Conservation (phyloP, 2,888 invertebrate species). For the Drosophila glabriapex region DNA sequence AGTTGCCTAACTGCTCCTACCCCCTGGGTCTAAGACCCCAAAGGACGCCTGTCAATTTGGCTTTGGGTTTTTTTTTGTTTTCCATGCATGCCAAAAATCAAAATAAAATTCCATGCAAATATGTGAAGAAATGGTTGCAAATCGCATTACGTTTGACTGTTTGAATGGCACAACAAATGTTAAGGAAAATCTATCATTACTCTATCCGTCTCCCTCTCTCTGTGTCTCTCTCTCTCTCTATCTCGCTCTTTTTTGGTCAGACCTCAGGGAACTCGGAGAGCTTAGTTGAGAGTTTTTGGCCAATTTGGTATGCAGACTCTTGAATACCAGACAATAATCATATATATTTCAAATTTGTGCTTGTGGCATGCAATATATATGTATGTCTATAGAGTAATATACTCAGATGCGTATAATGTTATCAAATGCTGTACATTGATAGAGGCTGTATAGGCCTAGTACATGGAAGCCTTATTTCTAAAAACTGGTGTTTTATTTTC, state of each 20-base stretch:
- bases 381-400: background rate
- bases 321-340: background rate
- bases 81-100: background rate
- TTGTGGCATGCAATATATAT: background rate
- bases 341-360: background rate
- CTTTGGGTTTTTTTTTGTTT: slow-evolving; percentile 1
- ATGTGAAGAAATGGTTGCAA: background rate
- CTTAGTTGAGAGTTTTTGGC: background rate
- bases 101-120: background rate
- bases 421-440: background rate
- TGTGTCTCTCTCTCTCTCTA: background rate
- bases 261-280: background rate
- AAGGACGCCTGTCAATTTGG: slow-evolving; percentile 47
- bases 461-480: background rate
- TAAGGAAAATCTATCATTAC: background rate
- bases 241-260: background rate
- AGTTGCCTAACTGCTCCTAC: background rate
- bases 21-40: slow-evolving; percentile 41
- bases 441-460: background rate
- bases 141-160: background rate
- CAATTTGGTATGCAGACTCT: background rate
- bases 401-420: background rate
- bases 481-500: background rate
- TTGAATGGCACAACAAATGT: background rate
- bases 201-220: background rate